Conservation (phyloP, 2,113 vertebrate genomes). For the Seriola dumerili region DNA sequence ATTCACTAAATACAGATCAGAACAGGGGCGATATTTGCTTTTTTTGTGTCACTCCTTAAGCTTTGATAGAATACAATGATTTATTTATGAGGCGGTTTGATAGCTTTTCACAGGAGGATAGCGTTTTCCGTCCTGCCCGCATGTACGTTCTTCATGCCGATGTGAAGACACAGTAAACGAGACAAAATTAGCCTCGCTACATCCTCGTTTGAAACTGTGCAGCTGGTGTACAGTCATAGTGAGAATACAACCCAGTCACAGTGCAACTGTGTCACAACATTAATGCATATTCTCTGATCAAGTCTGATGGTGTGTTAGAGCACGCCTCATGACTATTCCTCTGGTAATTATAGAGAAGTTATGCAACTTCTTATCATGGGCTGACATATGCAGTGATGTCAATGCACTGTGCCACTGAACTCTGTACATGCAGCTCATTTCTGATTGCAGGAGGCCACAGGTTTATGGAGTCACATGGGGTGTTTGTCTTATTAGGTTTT, state of each 20-base stretch:
- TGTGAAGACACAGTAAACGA: conserved; percentile 28
- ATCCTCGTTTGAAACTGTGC: conserved; percentile 17
- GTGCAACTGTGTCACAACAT: conserved; percentile 38
- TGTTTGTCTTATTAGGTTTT: conserved; percentile 32
- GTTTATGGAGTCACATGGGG: conserved; percentile 32
- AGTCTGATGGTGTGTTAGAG: conserved; percentile 19
- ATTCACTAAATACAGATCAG: conserved; percentile 8
- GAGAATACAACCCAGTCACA: conserved; percentile 23
- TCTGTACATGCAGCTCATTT: conserved; percentile 47
- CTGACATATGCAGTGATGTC: conserved; percentile 29
- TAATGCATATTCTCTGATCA: conserved; percentile 22
- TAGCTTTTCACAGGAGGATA: conserved; percentile 23
- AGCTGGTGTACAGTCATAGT: conserved; percentile 28
- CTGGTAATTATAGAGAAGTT: conserved; percentile 57
- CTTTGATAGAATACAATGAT: neutral
- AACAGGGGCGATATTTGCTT: conserved; percentile 4
- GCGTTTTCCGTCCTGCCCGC: neutral
- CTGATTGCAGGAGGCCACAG: conserved; percentile 36
- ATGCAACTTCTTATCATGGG: conserved; percentile 56
- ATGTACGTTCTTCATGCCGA: neutral
- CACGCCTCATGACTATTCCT: conserved; percentile 36
- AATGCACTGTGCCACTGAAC: conserved; percentile 37
- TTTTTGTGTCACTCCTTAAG: neutral
- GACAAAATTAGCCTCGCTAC: conserved; percentile 21
- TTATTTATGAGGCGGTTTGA: conserved; percentile 31